Conservation (phyloP, 2,797 vertebrate genomes). For the Lycodopsis pacificus region DNA sequence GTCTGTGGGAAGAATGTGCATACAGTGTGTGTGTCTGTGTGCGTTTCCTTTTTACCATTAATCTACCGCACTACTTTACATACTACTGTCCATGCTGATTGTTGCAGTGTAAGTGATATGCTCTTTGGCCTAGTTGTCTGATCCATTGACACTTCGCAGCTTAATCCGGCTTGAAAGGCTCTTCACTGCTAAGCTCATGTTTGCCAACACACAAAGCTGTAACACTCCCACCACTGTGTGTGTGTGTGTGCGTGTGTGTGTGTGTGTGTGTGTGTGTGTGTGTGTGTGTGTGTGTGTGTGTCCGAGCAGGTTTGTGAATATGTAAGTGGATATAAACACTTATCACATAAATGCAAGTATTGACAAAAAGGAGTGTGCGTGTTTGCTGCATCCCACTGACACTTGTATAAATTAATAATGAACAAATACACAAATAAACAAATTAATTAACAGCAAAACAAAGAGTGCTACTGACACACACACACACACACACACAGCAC, state of each 20-base stretch:
- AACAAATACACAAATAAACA: neutral
- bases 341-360: neutral
- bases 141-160: conserved; percentile 71
- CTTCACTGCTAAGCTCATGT: conserved; percentile 72
- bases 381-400: neutral
- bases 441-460: neutral
- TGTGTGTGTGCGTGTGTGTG: neutral
- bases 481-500: neutral
- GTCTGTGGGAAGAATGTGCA: conserved; percentile 57
- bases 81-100: conserved; percentile 20
- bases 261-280: conserved; percentile 1
- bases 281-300: conserved; percentile 16
- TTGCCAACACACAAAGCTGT: conserved; percentile 73
- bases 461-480: neutral
- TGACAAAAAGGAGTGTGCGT: neutral
- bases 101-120: conserved; percentile 66
- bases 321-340: conserved; percentile 11
- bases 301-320: conserved; percentile 16
- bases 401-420: neutral
- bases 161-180: conserved; percentile 77
- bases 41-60: conserved; percentile 27
- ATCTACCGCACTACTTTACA: conserved; percentile 10
- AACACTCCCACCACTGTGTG: conserved; percentile 18
- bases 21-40: conserved; percentile 30
- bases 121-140: conserved; percentile 74